phyloP scores from a whole-genome alignment of 2,113 vertebrate species.

The Otocyon megalotis region DNA sequence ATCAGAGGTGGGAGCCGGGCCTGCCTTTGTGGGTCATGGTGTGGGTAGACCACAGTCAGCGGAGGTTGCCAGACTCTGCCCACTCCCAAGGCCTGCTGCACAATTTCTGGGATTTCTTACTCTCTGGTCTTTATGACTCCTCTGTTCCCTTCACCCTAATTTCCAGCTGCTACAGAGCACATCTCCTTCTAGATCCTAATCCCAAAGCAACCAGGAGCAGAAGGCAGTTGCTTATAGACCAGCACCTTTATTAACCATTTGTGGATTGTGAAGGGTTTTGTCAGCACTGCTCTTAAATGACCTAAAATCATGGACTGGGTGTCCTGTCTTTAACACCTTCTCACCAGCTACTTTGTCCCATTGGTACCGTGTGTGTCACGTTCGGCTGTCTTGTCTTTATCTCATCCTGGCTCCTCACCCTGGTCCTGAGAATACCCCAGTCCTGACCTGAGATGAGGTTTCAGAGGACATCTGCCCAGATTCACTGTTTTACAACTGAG shows the following conservation, averaged over 20 bases:
- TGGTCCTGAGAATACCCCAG: neutral
- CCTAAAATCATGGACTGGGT: rapidly evolving
- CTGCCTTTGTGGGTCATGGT: neutral
- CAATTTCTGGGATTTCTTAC: too few relatives aligned
- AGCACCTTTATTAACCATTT: neutral
- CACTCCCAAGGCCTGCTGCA: neutral
- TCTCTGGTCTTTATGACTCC: neutral
- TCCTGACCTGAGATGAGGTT: neutral
- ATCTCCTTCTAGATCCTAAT: neutral
- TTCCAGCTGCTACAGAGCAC: neutral
- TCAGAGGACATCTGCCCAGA: neutral
- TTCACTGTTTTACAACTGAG: neutral
- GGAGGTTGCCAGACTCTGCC: neutral
- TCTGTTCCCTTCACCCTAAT: neutral
- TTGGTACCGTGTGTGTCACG: too few relatives aligned
- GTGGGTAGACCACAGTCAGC: neutral
- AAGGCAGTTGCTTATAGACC: neutral
- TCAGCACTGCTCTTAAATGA: neutral
- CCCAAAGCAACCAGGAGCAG: neutral
- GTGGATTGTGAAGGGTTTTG: neutral
- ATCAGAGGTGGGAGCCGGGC: neutral
- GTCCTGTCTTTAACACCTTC: rapidly evolving
- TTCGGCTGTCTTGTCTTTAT: neutral
- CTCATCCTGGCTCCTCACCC: rapidly evolving
- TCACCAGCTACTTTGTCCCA: neutral